Conservation (phyloP, 2,888 invertebrate genomes). For the Strigamia maritima region DNA sequence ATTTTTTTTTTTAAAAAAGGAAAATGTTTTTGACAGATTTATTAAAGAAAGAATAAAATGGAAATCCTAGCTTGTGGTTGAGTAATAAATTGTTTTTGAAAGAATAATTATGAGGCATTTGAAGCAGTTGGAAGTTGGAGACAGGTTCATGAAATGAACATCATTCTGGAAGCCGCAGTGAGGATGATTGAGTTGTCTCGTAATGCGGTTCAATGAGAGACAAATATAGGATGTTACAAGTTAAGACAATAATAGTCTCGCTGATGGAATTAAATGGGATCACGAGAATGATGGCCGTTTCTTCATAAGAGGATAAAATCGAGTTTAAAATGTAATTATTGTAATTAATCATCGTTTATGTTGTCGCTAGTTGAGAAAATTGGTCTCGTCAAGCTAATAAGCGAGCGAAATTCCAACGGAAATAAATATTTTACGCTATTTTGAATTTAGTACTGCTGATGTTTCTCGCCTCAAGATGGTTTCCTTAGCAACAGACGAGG, state of each 20-base stretch:
- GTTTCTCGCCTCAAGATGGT: background rate
- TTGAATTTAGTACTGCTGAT: background rate
- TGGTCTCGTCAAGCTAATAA: too few species aligned
- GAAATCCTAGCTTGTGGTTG: background rate
- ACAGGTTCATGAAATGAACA: background rate
- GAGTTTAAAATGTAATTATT: background rate
- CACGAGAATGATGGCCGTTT: background rate
- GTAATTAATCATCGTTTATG: background rate
- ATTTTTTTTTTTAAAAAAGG: background rate
- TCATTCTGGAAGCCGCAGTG: background rate
- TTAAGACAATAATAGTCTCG: background rate
- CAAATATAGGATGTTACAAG: background rate
- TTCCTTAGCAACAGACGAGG: background rate
- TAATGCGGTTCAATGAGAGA: background rate
- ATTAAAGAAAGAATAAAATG: background rate
- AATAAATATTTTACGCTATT: background rate
- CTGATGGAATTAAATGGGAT: background rate
- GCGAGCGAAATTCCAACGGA: too few species aligned
- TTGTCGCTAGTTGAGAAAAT: too few species aligned
- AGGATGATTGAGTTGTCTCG: background rate
- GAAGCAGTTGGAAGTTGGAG: background rate
- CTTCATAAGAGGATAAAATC: background rate
- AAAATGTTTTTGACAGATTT: background rate
- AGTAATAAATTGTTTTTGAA: background rate
- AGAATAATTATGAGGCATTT: background rate